Evolutionary conservation across 2,888 invertebrate species (phyloP), one percentile per base, ranked within the genome.

Genomic region (Apotomis betuletana): DNA sequence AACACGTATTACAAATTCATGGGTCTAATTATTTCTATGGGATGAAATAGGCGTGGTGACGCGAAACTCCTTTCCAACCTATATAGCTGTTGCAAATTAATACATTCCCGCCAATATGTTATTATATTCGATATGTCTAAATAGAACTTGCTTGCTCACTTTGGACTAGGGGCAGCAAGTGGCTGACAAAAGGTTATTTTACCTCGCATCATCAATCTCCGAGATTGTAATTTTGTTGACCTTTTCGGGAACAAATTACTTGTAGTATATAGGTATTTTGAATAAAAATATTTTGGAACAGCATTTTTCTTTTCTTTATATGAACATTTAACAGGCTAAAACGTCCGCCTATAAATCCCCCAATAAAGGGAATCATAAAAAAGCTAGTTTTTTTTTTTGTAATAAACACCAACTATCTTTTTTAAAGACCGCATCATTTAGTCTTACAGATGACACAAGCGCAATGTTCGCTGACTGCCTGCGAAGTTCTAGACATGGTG

Each of bases 401-500:
- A 1, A 27, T 27, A 27, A 27, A 27, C 27, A 27, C 27, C 27
- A 27, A 27, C 27, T 27, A 27, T 27, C 13, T 60, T 13, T 9
- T 60, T 15, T 51, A 44, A 4, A n/a, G 4, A 52, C 55, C 0
- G 44, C n/a, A 57, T n/a, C 64, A 77, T 75, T 13, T 77, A 87
- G 88, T 78, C 41, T 79, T 80, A 10, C 81, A 81, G 74, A 74
- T 76, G 38, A 76, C 74, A 41, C 79, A 83, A 63, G 78, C 85
- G 1, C 82, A 88, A 79, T 94, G 95, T 78, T 89, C 87, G 59
- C 83, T 94, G 27, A 92, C 85, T 61, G 93, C 94, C 0, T 95
- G 94, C 79, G 94, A 94, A 74, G 94, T 94, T 0, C 84, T 93
- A 44, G 90, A 94, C 69, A 91, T 93, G 80, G 80, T 92, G 74